Conservation (phyloP, 1,140 invertebrate species). For the Berghia stephanieae region DNA sequence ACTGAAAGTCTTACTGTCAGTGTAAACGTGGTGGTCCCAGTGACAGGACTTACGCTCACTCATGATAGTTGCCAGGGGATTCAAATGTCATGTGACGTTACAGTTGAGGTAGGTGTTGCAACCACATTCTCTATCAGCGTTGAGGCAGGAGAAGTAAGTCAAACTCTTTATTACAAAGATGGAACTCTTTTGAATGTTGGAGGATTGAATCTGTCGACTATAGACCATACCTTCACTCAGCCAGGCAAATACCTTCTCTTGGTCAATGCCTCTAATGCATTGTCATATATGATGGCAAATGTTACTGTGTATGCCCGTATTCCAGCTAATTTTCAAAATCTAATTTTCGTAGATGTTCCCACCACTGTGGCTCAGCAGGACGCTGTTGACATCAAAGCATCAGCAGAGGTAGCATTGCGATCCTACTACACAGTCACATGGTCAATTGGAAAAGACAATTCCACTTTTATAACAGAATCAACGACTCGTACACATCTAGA, state of each 20-base stretch:
- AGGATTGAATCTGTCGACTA: not conserved
- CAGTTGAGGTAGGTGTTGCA: not conserved
- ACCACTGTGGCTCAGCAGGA: not conserved
- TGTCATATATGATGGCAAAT: constrained; percentile 17
- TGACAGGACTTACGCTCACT: constrained; percentile 31
- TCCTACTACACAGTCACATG: constrained; percentile 36
- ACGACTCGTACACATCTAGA: not conserved
- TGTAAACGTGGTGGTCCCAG: constrained; percentile 18
- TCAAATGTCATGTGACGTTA: not conserved
- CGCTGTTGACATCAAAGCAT: not conserved
- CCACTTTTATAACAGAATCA: not conserved
- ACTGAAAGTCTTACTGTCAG: constrained; percentile 9
- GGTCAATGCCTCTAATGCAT: constrained; percentile 29
- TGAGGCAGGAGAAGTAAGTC: not conserved
- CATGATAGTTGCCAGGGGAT: constrained; percentile 11
- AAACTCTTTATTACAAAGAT: constrained; percentile 6
- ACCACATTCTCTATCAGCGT: not conserved
- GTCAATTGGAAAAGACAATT: constrained; percentile 31
- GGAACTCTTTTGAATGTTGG: not conserved
- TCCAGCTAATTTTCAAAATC: constrained; percentile 11
- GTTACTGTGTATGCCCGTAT: constrained; percentile 27
- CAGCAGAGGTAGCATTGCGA: not conserved
- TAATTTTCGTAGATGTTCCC: not conserved
- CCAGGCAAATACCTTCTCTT: not conserved
- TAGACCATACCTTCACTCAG: not conserved